Evolutionary conservation across 2,113 vertebrate species (phyloP), one percentile per base, ranked within the genome.

Genomic region (Pungitius pungitius): DNA sequence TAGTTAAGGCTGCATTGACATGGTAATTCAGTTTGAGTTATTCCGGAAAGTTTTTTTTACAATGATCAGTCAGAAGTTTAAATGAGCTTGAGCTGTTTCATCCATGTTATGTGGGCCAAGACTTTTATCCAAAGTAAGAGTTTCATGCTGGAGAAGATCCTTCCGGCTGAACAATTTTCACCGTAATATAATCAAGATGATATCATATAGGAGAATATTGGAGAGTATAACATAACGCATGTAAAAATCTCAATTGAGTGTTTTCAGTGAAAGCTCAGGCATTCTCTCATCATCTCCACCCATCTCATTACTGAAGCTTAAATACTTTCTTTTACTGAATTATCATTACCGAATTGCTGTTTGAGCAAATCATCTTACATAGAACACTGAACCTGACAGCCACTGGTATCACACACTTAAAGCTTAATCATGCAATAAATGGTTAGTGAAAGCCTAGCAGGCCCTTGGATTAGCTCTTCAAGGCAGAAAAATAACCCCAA

Each of bases 371-470:
- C 52, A 27, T 70, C 45, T 40, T 30, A 52, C 35, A 40, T 63
- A 76, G 63, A 82, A 76, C 58, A 87, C 20, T 69, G 64, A 82
- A 81, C 20, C 58, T 55, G 87, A 84, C 87, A 91, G 75, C 68
- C 60, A 37, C 58, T 67, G 70, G 73, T 30, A 64, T 78, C 71
- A 69, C 60, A 71, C 42, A 67, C 63, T 72, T 63, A 67, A 86
- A 79, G 80, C 58, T 55, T 85, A 87, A 85, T 85, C 81, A 82
- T 81, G 87, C 82, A 84, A 68, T 77, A 88, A 87, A 89, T 79
- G 77, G 42, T 9, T 59, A 59, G 77, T 86, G 89, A 88, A 88
- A 78, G 58, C 47, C 54, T 40, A 22, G 33, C 61, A 58, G 57
- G 40, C 60, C 6, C 56, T 69, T 62, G 54, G 64, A 78, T 74